Evolutionary conservation across 2,797 vertebrate genomes (phyloP).

Genomic region (Iguana delicatissima): DNA sequence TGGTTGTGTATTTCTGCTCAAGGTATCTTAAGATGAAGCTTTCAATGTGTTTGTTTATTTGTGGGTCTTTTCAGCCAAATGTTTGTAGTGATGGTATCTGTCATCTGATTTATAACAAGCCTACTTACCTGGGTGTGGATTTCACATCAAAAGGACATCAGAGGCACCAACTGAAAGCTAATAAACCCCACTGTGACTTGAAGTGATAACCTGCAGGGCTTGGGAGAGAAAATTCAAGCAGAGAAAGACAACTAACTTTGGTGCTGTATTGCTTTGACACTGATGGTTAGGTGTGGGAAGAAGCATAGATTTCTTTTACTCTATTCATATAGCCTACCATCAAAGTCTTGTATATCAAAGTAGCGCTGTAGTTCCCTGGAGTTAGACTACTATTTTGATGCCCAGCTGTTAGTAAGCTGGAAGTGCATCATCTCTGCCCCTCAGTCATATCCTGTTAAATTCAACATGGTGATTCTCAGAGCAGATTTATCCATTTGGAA

Average conservation of each 20-base stretch:
- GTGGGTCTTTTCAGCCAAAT: constrained; percentile 7
- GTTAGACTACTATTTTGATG: constrained; percentile 39
- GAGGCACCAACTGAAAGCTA: constrained; percentile 26
- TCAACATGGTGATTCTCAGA: neutral
- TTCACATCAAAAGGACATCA: constrained; percentile 26
- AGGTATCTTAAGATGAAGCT: neutral
- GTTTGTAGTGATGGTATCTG: constrained; percentile 10
- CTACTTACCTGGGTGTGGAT: constrained; percentile 26
- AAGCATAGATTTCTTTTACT: constrained; percentile 29
- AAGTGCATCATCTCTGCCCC: constrained; percentile 20
- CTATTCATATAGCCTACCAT: constrained; percentile 39
- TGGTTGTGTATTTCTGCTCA: constrained; percentile 3
- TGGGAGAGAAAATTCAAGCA: constrained; percentile 26
- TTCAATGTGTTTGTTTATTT: constrained; percentile 22
- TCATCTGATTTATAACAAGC: constrained; percentile 2
- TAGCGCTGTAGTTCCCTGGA: constrained; percentile 35
- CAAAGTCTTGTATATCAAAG: constrained; percentile 49
- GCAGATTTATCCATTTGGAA: neutral
- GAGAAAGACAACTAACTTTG: constrained; percentile 34
- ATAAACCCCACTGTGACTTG: constrained; percentile 45
- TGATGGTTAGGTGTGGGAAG: constrained; percentile 13
- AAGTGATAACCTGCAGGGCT: constrained; percentile 36
- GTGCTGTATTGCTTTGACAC: constrained; percentile 29
- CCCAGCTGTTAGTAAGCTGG: constrained; percentile 20
- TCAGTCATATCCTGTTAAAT: constrained; percentile 22